Evolutionary conservation across 2,888 invertebrate species (phyloP), one percentile per base, ranked within the genome.

Genomic region (Cybosia mesomella): DNA sequence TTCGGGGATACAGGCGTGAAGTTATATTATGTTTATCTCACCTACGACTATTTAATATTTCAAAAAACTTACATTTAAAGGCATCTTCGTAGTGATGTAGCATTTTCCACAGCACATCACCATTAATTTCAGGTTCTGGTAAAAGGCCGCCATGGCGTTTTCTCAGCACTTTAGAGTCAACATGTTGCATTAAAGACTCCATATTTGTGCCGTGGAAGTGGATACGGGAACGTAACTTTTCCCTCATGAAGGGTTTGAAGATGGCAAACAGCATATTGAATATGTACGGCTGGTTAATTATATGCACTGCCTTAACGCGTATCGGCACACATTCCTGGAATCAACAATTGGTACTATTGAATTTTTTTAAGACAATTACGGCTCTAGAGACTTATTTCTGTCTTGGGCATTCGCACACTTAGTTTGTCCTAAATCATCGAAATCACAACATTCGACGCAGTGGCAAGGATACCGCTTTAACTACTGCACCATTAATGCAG

Each of bases 261-360:
- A 99, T 95, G 11, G 97, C 96, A 84, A 97, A 98, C 5, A 98
- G 94, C 96, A 98, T 97, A 85, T 98, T 98, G 92, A 98, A 98
- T 72, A 98, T 95, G 76, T 96, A 96, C 0, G 98, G 97, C 86
- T 98, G 98, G 87, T 98, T 98, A n/a, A 98, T 95, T 63, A 98
- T 95, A 86, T 98, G 98, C 4, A 99, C 96, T 0, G 96, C 98
- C 90, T 98, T 98, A 58, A 99, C 91, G 63, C 98, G 96, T 72
- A 97, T 95, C 0, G 98, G 98, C 39, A 98, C 96, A 83, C 98
- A 97, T 84, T 98, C 98, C 96, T 98, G 95, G 24, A 95, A 81
- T 89, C 5, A 54, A 64, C 3, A 28, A 22, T 21, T 0, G 7
- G 8, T 32, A 5, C 0, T n/a, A 21, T 21, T 4, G 21, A 43